Evolutionary conservation across 2,113 vertebrate genomes (phyloP), one percentile per base, ranked within the genome.

Genomic region (Bostrychus sinensis): DNA sequence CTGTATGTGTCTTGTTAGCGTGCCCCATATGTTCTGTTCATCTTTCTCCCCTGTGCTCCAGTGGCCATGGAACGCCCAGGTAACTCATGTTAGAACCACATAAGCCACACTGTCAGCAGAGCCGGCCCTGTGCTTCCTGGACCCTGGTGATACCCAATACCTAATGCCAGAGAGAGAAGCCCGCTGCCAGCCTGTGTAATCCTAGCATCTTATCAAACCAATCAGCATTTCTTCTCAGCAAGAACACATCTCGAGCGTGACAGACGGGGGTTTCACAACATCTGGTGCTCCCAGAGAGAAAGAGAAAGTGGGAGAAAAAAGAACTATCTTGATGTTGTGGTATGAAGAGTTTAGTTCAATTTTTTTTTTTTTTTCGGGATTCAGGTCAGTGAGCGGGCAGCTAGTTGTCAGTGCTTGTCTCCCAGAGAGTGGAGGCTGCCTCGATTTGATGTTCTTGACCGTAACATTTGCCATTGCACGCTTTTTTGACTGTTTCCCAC

Each of bases 131-230:
- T 71, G 70, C 63, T 79, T 81, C 62, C 72, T 77, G 57, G 62
- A 82, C 83, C 81, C 76, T 67, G 78, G 61, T 77, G 71, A 77
- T 77, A 81, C 74, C 75, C 63, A 60, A 64, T 67, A 62, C 79
- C 66, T 68, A 75, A 77, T 76, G 65, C 73, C 72, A 69, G 68
- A 74, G 69, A 64, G 57, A 70, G 72, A 78, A 71, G 64, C 67
- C 68, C 58, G 23, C 50, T 78, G 83, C 75, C 70, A 78, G 75
- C 76, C 73, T 62, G 54, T 62, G 54, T 81, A 85, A 89, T 87
- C 82, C 79, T 48, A 77, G 83, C 30, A 80, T 86, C 65, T 90
- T 88, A 89, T 89, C 86, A 84, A 70, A 75, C 79, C 87, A 83
- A 88, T 90, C 88, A 84, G 86, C 42, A 39, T 72, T 66, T 82